phyloP scores from a whole-genome alignment of 2,888 invertebrate genomes.

The Hemaris fuciformis region DNA sequence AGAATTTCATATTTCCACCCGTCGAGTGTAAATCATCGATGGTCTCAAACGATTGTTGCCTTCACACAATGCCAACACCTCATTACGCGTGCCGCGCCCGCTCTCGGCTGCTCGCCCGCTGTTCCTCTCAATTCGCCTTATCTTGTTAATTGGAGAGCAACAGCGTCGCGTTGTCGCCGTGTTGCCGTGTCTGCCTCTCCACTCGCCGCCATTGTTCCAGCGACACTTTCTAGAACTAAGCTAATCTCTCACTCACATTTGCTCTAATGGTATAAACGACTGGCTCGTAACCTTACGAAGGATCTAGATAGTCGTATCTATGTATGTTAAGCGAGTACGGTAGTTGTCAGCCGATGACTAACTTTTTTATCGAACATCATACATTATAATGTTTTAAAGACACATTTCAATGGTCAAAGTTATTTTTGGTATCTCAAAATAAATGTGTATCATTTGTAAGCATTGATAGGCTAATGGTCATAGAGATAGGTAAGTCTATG shows the following conservation, averaged over 20 bases:
- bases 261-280: constrained; percentile 52
- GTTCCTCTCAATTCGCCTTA: constrained; percentile 45
- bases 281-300: constrained; percentile 34
- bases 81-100: constrained; percentile 21
- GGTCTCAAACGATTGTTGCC: constrained; percentile 21
- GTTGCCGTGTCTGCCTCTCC: constrained; percentile 56
- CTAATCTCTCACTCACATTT: constrained; percentile 61
- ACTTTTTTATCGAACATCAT: background rate
- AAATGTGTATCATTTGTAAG: too few species aligned
- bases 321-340: background rate
- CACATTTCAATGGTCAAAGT: too few species aligned
- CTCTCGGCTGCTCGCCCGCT: constrained; percentile 32
- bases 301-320: background rate
- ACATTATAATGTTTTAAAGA: too few species aligned
- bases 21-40: constrained; percentile 14
- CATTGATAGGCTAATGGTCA: background rate
- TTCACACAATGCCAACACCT: constrained; percentile 11
- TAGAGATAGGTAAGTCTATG: background rate
- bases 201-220: constrained; percentile 65
- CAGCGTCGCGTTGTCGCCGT: constrained; percentile 39
- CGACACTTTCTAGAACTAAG: constrained; percentile 66
- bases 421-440: too few species aligned
- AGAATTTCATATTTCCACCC: constrained; percentile 9
- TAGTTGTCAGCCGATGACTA: background rate
- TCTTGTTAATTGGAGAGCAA: constrained; percentile 60